phyloP scores from a whole-genome alignment of 2,888 invertebrate species.

The Leptinotarsa peninsularis region DNA sequence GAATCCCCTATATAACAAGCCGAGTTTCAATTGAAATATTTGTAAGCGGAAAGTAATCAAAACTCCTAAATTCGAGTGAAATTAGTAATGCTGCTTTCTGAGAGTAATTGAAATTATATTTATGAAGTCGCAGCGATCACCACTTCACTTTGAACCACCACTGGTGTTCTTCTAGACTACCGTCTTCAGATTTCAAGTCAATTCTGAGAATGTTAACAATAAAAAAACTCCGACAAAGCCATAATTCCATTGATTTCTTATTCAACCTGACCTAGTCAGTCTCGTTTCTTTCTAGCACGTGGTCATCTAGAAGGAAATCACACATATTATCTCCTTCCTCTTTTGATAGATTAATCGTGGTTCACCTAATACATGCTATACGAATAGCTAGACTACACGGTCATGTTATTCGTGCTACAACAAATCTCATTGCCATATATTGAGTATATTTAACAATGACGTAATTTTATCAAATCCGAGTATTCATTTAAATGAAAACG shows the following conservation, averaged over 20 bases:
- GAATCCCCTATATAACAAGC: no score
- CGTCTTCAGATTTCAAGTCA: not conserved
- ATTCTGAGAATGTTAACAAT: not conserved
- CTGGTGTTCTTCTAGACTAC: not conserved
- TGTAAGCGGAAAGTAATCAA: no score
- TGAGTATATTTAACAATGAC: slow-evolving; percentile 3
- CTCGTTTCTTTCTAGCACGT: slow-evolving; percentile 2
- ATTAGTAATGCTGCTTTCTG: no score
- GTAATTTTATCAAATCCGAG: slow-evolving; percentile 1
- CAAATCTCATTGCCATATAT: not conserved
- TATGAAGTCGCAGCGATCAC: no score
- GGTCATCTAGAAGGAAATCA: slow-evolving; percentile 1
- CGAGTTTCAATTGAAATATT: no score
- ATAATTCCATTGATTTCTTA: not conserved
- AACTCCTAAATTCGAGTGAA: no score
- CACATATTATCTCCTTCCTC: slow-evolving; percentile 2
- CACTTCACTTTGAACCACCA: not conserved
- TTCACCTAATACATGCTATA: not conserved
- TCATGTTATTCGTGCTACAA: slow-evolving; percentile 5
- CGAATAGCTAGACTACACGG: not conserved
- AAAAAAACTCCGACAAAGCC: not conserved
- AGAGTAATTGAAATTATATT: no score
- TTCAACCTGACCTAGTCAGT: not conserved
- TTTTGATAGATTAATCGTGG: slow-evolving; percentile 2
- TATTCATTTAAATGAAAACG: not conserved